Base-by-base conservation (phyloP, 2,797 vertebrate species). In the Microctenopoma stevenorrisi region DNA sequence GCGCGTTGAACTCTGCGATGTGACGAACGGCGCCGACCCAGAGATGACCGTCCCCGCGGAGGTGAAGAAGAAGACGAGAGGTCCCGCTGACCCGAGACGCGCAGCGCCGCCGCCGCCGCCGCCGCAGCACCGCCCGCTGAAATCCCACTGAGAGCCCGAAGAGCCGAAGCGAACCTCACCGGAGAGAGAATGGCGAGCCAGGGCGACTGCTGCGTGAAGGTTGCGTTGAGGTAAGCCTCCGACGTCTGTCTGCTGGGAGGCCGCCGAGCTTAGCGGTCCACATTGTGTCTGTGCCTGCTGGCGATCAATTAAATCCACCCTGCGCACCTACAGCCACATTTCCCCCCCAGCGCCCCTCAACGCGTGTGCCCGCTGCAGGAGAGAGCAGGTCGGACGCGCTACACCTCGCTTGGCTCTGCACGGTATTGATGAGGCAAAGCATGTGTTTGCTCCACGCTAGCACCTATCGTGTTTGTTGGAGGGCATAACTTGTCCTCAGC, bases 141-240 rank as follows among this genome's bases (percentile, higher is more conserved):
- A 40, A 66, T 30, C 64, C 14, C 44, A 61, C 55, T 53, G 64
- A 82, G 57, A 47, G 46, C 37, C 25, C 4, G 44, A 56, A 25
- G 7, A 74, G 52, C 82, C 38, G 35, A 63, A 60, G 71, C 68
- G 28, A 72, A 63, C 43, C 64, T 54, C 55, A 51, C 53, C 51
- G 52, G 69, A 61, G 26, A 74, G 79, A 90, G 35, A 83, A 97
- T 97, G 96, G 96, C 96, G 83, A 91, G 91, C 67, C 94, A 89
- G 86, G 94, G 92, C 73, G 97, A 98, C 91, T 96, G 96, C 93
- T 95, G 92, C 62, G 97, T 98, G 77, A 96, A 97, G 95, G 97
- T 98, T 87, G 96, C 95, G 22, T 82, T 97, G 90, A 97, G 97
- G 97, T 98, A 94, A 94, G 94, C 37, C 76, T 43, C 30, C 50